These are phyloP conservation scores for Andrena trimmerana DNA, from an alignment of 2,888 invertebrate species.

Conservation along the genomic window DNA sequence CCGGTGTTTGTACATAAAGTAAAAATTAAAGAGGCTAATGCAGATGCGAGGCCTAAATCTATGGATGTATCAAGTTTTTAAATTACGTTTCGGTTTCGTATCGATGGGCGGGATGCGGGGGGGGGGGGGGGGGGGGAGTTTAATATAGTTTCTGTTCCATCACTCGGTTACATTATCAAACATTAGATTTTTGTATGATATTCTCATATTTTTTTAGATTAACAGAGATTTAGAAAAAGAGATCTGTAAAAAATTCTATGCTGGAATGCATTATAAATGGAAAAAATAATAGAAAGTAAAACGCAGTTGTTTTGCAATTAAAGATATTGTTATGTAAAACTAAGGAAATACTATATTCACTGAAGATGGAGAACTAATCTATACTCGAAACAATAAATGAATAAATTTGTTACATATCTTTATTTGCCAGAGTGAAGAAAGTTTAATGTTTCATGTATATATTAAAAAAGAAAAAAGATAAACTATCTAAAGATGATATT, in stretches of 20 bases:
- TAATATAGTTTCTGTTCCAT: constrained; percentile 20
- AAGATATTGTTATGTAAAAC: constrained; percentile 35
- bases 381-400: constrained; percentile 24
- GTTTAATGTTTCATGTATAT: constrained; percentile 57
- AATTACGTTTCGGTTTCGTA: constrained; percentile 34
- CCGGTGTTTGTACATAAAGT: constrained; percentile 70
- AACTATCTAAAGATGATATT: constrained; percentile 41
- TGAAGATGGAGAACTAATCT: constrained; percentile 35
- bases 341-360: constrained; percentile 30
- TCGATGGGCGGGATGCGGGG: background rate
- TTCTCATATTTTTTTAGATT: constrained; percentile 18
- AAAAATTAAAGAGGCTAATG: constrained; percentile 60
- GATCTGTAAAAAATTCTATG: constrained; percentile 30
- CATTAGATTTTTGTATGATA: constrained; percentile 33
- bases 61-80: constrained; percentile 23
- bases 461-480: constrained; percentile 22
- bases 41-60: constrained; percentile 62
- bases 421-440: constrained; percentile 29
- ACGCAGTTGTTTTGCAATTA: constrained; percentile 40
- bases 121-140: background rate
- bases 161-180: constrained; percentile 16
- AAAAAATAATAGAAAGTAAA: constrained; percentile 27
- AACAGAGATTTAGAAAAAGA: constrained; percentile 16
- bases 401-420: constrained; percentile 56
- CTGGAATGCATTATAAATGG: constrained; percentile 10